These are phyloP conservation scores for Caerostris extrusa DNA, from an alignment of 1,140 invertebrate genomes.

Conservation along the genomic window DNA sequence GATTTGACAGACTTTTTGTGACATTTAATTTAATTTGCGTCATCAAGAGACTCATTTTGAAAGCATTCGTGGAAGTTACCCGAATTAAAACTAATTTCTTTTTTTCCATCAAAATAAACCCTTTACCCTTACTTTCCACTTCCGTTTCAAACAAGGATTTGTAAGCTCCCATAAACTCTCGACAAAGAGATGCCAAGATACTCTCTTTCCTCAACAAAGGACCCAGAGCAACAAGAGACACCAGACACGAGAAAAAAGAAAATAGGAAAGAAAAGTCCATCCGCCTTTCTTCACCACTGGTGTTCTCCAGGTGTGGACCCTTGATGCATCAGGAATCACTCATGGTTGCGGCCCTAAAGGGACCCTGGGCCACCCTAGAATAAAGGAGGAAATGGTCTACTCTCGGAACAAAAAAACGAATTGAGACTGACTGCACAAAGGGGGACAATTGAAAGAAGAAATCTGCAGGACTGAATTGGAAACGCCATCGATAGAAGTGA, in stretches of 20 bases:
- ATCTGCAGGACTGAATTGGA: slow-evolving; percentile 41
- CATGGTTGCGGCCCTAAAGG: slow-evolving; percentile 47
- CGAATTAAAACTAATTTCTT: too few species aligned
- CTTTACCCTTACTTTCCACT: background rate
- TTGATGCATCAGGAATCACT: slow-evolving; percentile 49
- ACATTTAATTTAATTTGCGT: too few species aligned
- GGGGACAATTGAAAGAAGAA: slow-evolving; percentile 46
- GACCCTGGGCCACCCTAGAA: background rate
- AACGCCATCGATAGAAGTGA: background rate
- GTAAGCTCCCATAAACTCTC: slow-evolving; percentile 11
- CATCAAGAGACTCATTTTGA: too few species aligned
- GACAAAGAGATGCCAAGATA: slow-evolving; percentile 15
- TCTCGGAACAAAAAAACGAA: slow-evolving; percentile 16
- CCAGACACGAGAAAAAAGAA: background rate
- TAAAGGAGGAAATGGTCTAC: background rate
- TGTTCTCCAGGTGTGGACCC: slow-evolving; percentile 44
- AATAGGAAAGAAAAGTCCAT: slow-evolving; percentile 2
- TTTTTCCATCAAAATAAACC: too few species aligned
- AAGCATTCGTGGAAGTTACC: too few species aligned
- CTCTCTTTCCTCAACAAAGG: background rate
- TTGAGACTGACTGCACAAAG: slow-evolving; percentile 59
- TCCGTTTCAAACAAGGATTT: background rate
- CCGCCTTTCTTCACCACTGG: slow-evolving; percentile 47
- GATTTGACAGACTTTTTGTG: too few species aligned
- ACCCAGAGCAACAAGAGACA: background rate